Evolutionary conservation across 2,888 invertebrate species (phyloP).

Genomic region (Pristionchus japonicus): DNA sequence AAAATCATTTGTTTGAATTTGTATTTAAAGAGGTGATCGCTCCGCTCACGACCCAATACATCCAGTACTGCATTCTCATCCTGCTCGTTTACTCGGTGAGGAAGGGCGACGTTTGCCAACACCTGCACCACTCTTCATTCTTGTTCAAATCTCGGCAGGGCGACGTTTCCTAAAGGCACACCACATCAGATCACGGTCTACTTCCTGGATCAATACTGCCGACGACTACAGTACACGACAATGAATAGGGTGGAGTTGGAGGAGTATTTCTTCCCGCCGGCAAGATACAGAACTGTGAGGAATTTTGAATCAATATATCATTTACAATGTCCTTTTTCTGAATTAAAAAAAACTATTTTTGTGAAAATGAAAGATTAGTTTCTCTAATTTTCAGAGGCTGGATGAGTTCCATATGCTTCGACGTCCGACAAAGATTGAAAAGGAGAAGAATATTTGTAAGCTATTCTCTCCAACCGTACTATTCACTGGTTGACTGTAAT

Average conservation of each 20-base stretch:
- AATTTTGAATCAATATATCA: not conserved
- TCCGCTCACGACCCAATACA: not conserved
- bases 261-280: slow-evolving; percentile 18
- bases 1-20: not conserved
- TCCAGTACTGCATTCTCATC: not conserved
- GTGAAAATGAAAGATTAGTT: not conserved
- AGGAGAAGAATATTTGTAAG: not conserved
- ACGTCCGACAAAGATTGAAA: not conserved
- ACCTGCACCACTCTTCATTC: too few species aligned
- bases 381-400: not conserved
- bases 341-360: not conserved
- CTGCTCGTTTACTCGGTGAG: not conserved
- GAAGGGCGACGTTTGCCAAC: not conserved
- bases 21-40: not conserved
- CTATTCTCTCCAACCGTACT: not conserved
- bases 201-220: slow-evolving; percentile 7
- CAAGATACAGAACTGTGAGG: not conserved
- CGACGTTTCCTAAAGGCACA: slow-evolving; percentile 7
- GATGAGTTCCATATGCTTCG: not conserved
- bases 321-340: not conserved
- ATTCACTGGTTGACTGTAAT: not conserved
- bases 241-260: slow-evolving; percentile 2
- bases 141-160: not conserved
- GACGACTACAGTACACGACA: slow-evolving; percentile 1
- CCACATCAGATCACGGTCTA: not conserved